These are phyloP conservation scores for Rhabdomys dilectus DNA, from an alignment of 2,113 vertebrate species.

Conservation along the genomic window DNA sequence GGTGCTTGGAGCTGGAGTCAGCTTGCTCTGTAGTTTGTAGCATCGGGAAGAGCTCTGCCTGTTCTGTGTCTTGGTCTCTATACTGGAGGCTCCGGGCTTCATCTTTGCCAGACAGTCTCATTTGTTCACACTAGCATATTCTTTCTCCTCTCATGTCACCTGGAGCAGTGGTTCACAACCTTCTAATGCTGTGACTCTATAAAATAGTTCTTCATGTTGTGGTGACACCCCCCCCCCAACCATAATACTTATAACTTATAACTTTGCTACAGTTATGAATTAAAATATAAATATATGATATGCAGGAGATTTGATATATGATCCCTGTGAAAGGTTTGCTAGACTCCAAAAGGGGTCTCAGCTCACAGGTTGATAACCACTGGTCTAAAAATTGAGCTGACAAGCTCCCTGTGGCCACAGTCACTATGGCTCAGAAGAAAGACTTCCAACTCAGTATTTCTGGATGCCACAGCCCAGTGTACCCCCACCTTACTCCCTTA, in stretches of 20 bases:
- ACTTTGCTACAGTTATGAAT: neutral
- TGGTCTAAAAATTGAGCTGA: neutral
- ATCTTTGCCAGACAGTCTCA: neutral
- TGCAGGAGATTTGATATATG: neutral
- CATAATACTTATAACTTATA: neutral
- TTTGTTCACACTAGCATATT: neutral
- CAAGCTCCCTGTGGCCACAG: neutral
- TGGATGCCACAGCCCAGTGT: neutral
- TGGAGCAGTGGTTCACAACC: neutral
- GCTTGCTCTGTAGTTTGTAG: neutral
- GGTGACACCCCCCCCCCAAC: neutral
- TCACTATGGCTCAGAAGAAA: no score
- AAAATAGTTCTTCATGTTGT: neutral
- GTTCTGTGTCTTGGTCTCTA: neutral
- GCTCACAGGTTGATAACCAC: neutral
- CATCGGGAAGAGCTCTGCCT: neutral
- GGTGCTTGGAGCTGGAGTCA: neutral
- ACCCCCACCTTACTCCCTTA: neutral
- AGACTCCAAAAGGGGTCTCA: neutral
- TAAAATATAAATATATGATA: neutral
- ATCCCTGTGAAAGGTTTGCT: neutral
- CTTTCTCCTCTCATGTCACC: neutral
- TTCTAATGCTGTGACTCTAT: neutral
- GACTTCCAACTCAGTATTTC: no score
- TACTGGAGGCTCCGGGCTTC: neutral